phyloP scores from a whole-genome alignment of 2,888 invertebrate genomes.

The Amorpha juglandis region DNA sequence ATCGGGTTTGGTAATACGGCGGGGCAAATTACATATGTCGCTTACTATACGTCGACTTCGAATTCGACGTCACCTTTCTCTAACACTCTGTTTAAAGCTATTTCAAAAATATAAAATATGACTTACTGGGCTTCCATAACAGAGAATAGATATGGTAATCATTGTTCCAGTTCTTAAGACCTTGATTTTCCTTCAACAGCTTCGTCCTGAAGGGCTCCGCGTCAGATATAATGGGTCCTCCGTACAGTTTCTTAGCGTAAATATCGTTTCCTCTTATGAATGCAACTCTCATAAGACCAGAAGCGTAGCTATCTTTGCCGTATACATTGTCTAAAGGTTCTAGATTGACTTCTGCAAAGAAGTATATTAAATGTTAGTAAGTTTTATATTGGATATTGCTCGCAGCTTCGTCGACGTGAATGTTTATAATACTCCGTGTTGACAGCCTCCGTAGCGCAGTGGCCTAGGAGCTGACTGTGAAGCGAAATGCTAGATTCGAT shows the following conservation, averaged over 20 bases:
- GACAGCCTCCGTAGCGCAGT: no score
- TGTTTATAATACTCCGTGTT: no score
- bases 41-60: no score
- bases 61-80: no score
- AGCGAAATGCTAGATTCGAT: no score
- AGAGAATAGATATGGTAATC: constrained; percentile 88
- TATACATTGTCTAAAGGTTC: constrained; percentile 87
- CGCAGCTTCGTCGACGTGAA: no score
- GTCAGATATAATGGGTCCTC: constrained; percentile 68
- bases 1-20: no score
- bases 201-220: constrained; percentile 71
- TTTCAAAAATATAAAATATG: not conserved
- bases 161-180: constrained; percentile 80
- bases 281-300: constrained; percentile 90
- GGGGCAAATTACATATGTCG: no score
- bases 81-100: no score
- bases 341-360: constrained; percentile 84
- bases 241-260: constrained; percentile 65
- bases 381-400: no score
- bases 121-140: constrained; percentile 86
- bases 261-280: constrained; percentile 87
- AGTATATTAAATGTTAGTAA: no score
- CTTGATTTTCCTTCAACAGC: constrained; percentile 66
- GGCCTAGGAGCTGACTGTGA: no score
- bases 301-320: constrained; percentile 84